Conservation (phyloP, 2,113 vertebrate species). For the Hippocampus zosterae region DNA sequence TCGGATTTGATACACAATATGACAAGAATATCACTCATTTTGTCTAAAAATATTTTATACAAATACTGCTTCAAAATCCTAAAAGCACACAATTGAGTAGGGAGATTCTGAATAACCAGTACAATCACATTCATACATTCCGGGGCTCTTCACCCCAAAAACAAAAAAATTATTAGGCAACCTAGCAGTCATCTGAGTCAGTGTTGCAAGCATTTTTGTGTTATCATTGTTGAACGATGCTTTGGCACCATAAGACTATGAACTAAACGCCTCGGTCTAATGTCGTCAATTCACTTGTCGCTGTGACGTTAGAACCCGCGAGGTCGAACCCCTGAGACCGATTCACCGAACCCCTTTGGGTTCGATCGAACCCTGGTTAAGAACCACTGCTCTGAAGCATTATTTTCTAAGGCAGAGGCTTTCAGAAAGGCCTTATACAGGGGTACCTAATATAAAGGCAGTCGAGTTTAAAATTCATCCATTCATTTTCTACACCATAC, state of each 20-base stretch:
- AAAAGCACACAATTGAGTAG: neutral
- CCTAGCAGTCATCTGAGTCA: neutral
- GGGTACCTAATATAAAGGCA: no score
- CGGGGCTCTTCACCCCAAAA: no score
- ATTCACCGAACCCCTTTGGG: no score
- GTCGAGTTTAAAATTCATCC: no score
- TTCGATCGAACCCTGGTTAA: no score
- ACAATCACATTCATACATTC: slow-evolving; percentile 1
- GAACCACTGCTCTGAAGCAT: no score
- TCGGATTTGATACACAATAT: neutral
- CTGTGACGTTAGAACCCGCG: neutral
- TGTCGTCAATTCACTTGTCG: neutral
- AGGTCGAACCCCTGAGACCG: no score
- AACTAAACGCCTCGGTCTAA: neutral
- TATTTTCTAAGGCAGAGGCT: no score
- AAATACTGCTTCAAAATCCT: neutral
- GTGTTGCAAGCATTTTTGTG: neutral
- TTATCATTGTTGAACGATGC: neutral
- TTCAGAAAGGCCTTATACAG: no score
- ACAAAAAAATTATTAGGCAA: neutral
- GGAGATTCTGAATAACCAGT: neutral
- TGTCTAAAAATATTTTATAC: neutral
- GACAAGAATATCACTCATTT: neutral
- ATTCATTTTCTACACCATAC: no score
- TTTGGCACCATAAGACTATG: no score